Base-by-base conservation (phyloP, 2,113 vertebrate species). In the Willisornis vidua region DNA sequence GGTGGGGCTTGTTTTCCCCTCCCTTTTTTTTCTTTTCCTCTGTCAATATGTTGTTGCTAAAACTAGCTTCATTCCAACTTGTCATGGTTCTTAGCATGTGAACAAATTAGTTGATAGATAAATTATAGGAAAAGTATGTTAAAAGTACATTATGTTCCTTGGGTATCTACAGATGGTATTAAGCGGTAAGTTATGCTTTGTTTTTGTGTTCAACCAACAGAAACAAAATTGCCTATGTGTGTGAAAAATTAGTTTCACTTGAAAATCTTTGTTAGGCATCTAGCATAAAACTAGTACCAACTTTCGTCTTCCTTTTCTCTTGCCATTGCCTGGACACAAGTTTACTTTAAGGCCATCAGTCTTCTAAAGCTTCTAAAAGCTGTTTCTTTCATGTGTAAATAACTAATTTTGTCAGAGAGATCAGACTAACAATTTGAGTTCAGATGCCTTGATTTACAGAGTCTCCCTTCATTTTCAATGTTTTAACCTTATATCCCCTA, bases 401-500 rank as follows among this genome's bases (percentile, higher is more conserved):
- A 85, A 91, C 65, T 91, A 79, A 80, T 85, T 93, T 95, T 93
- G 79, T 90, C 73, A 90, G 46, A 90, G 75, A 73, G 59, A 91
- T 79, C 86, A 87, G 67, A 63, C 62, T 88, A 76, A 48, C 68
- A 92, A 80, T 85, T 92, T 93, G 63, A 85, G n/a, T 90, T 88
- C 68, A 41, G 55, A 77, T 72, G 67, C 84, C 90, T 87, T 84
- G 84, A 93, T 94, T 96, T 96, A 89, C 63, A 94, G 73, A 74
- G 85, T 96, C 15, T 90, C 26, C 85, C 80, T 90, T 94, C 3
- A 55, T 89, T 97, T 96, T 95, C 83, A 28, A 14, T 83, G 83
- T 95, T 88, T 97, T 95, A 85, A 93, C 89, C 89, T 96, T 93
- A 23, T 63, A 81, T 77, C 63, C 87, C 63, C 52, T 68, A 57